Evolutionary conservation across 1,140 invertebrate species (phyloP).

Genomic region (Bombus sibiricus): DNA sequence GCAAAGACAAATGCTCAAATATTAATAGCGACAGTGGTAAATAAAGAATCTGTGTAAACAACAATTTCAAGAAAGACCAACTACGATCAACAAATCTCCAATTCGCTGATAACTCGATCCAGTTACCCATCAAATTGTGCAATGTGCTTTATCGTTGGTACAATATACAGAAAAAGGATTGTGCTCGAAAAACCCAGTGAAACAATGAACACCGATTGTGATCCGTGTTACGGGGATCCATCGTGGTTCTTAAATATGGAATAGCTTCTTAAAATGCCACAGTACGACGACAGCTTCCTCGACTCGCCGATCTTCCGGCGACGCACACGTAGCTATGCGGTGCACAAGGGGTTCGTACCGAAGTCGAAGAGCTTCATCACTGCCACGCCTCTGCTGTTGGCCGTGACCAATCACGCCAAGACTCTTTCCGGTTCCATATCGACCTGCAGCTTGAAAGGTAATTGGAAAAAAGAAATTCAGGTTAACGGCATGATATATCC

Average conservation of each 20-base stretch:
- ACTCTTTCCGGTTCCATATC: slow-evolving; percentile 75
- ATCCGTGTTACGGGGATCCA: background rate
- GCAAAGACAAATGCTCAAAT: too few relatives aligned
- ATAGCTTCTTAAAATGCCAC: slow-evolving; percentile 73
- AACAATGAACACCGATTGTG: background rate
- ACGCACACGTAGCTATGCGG: slow-evolving; percentile 80
- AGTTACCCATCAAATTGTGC: background rate
- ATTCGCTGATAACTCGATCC: background rate
- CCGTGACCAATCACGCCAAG: slow-evolving; percentile 77
- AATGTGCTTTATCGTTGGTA: background rate
- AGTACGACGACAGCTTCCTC: slow-evolving; percentile 80
- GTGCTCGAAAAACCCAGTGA: background rate
- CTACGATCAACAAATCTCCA: background rate
- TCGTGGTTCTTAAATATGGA: background rate
- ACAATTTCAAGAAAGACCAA: too few relatives aligned
- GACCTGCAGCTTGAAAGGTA: slow-evolving; percentile 78
- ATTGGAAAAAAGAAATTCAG: slow-evolving; percentile 55
- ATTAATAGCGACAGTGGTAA: too few relatives aligned
- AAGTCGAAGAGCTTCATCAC: slow-evolving; percentile 78
- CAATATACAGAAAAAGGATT: background rate
- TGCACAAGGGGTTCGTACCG: slow-evolving; percentile 77
- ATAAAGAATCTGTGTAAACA: too few relatives aligned
- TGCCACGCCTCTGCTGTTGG: slow-evolving; percentile 77
- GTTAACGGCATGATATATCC: slow-evolving; percentile 44
- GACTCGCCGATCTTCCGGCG: slow-evolving; percentile 79